Percentiles rank a stretch among this genome's conserved stretches.
Conservation (phyloP, 2,888 invertebrate genomes). For the Tenthredo notha region DNA sequence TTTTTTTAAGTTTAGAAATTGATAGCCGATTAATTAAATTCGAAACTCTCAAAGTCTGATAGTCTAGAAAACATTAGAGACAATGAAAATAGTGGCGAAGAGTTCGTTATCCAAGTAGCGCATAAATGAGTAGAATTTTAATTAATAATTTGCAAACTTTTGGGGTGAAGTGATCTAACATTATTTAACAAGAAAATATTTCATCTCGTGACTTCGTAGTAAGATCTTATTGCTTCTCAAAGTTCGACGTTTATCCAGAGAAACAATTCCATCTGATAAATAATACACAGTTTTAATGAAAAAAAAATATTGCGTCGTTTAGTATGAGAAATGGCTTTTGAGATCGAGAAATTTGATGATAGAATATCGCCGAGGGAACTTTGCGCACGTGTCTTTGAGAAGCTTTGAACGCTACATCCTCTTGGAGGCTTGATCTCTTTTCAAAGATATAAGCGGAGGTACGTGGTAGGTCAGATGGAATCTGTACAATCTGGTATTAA, state of each 20-base stretch:
- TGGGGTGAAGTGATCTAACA: background rate
- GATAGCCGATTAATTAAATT: background rate
- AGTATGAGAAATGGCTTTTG: background rate
- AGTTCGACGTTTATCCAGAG: background rate
- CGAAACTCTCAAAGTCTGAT: background rate
- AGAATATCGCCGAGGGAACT: background rate
- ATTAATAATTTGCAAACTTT: background rate
- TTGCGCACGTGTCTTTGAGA: background rate
- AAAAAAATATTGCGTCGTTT: background rate
- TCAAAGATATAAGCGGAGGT: background rate
- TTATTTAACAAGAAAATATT: background rate
- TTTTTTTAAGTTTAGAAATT: background rate
- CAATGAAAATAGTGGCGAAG: background rate
- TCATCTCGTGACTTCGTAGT: background rate
- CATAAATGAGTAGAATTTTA: background rate
- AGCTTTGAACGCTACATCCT: background rate
- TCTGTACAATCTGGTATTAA: background rate
- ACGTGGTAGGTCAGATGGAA: background rate
- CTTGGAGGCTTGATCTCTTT: conserved; percentile 6
- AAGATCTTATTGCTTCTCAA: background rate
- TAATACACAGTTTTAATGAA: background rate
- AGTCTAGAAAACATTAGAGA: background rate
- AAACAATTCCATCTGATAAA: background rate
- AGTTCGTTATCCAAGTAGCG: background rate
- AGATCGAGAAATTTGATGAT: background rate